These are phyloP conservation scores for Drosophila fuyamai DNA, from an alignment of 1,140 invertebrate species.

Conservation along the genomic window DNA sequence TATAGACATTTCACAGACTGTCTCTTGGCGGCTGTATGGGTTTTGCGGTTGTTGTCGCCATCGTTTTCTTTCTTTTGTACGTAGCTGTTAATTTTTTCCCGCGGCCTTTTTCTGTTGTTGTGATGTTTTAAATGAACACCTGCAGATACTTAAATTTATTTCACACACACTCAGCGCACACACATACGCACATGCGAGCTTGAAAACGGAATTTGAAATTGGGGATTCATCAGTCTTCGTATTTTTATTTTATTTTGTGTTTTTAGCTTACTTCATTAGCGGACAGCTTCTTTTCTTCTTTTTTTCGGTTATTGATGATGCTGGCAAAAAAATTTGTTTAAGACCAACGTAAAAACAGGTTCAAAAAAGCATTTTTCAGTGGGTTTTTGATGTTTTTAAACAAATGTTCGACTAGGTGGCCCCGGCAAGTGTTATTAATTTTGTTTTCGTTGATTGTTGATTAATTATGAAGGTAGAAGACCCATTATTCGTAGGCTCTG, in stretches of 20 bases:
- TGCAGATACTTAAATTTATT: slow-evolving; percentile 84
- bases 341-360: slow-evolving; percentile 45
- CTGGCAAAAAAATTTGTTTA: slow-evolving; percentile 46
- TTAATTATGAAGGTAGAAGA: slow-evolving; percentile 35
- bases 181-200: slow-evolving; percentile 48
- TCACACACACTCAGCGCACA: slow-evolving; percentile 33
- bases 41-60: slow-evolving; percentile 63
- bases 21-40: slow-evolving; percentile 15
- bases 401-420: slow-evolving; percentile 41
- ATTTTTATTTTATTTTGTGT: slow-evolving; percentile 26
- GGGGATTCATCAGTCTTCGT: slow-evolving; percentile 73
- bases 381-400: no score
- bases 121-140: slow-evolving; percentile 84
- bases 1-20: slow-evolving; percentile 68
- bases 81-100: slow-evolving; percentile 69
- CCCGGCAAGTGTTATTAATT: slow-evolving; percentile 30
- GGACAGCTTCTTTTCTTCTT: slow-evolving; percentile 48
- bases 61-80: slow-evolving; percentile 68
- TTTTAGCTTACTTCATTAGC: slow-evolving; percentile 74
- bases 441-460: slow-evolving; percentile 32
- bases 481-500: not conserved
- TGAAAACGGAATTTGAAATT: slow-evolving; percentile 78
- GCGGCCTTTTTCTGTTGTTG: slow-evolving; percentile 69
- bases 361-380: slow-evolving; percentile 31
- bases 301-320: slow-evolving; percentile 68